Conservation (phyloP, 2,113 vertebrate species). For the Ceratotherium simum region DNA sequence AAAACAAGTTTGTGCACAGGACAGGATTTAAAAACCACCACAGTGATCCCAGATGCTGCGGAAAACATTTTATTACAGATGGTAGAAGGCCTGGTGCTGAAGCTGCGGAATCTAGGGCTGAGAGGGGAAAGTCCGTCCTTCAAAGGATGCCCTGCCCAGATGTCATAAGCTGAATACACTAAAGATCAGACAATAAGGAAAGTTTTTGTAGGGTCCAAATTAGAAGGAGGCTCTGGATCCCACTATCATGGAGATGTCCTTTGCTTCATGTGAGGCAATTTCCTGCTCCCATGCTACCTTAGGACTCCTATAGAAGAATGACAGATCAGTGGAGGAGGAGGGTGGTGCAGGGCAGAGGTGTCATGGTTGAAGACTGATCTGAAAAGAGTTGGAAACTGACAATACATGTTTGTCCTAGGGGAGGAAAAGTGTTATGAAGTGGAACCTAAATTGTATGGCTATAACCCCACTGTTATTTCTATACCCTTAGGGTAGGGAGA, state of each 20-base stretch:
- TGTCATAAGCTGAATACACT: constrained; percentile 90
- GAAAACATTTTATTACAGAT: constrained; percentile 62
- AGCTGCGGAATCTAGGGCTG: not conserved
- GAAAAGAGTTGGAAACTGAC: not conserved
- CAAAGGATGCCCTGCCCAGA: constrained; percentile 42
- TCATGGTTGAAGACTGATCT: not conserved
- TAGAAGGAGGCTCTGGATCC: constrained; percentile 86
- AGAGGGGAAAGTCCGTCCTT: constrained; percentile 23
- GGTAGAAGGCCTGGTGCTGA: not conserved
- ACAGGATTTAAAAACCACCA: not conserved
- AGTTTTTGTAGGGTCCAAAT: constrained; percentile 86
- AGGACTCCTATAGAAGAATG: not conserved
- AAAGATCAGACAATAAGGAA: constrained; percentile 81
- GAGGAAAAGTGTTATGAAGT: not conserved
- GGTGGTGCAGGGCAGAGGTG: not conserved
- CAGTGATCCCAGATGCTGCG: not conserved
- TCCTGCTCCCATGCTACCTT: not conserved
- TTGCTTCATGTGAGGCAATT: not conserved
- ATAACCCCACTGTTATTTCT: not conserved
- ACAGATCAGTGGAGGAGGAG: not conserved
- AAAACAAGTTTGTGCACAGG: not conserved
- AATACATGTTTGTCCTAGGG: not conserved
- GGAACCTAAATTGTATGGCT: too few species aligned
- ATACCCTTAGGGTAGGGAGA: not conserved
- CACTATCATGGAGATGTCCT: constrained; percentile 87